These are phyloP conservation scores for Sarcophaga rosellei DNA, from an alignment of 2,888 invertebrate species.

Conservation along the genomic window DNA sequence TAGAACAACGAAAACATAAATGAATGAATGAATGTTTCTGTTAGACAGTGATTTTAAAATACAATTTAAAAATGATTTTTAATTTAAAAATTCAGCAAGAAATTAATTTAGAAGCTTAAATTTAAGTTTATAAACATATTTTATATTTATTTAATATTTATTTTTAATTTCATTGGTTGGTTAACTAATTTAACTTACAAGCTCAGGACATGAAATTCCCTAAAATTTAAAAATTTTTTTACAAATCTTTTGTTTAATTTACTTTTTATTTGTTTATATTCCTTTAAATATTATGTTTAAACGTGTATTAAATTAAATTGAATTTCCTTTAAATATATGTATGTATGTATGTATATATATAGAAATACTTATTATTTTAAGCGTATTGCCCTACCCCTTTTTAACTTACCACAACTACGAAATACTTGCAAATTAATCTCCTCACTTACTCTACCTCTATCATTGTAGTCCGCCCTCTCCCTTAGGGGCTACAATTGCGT, in stretches of 20 bases:
- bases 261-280: background rate
- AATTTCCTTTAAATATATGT: background rate
- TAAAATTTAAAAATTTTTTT: slow-evolving; percentile 11
- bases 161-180: background rate
- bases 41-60: too few species aligned
- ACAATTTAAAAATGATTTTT: too few species aligned
- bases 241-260: background rate
- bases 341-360: slow-evolving; percentile 19
- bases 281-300: background rate
- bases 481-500: slow-evolving; percentile 77
- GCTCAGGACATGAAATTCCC: slow-evolving; percentile 46
- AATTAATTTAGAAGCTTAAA: background rate
- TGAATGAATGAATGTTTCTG: too few species aligned
- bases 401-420: slow-evolving; percentile 41
- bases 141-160: background rate
- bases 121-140: background rate
- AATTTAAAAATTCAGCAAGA: too few species aligned
- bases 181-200: slow-evolving; percentile 28
- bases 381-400: slow-evolving; percentile 70
- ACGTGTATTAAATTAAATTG: background rate
- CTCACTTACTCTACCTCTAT: slow-evolving; percentile 13
- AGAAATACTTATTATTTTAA: slow-evolving; percentile 55
- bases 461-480: slow-evolving; percentile 68
- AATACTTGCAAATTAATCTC: slow-evolving; percentile 52
- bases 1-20: too few species aligned